phyloP scores from a whole-genome alignment of 2,888 invertebrate genomes.

The Horisme vitalbata region DNA sequence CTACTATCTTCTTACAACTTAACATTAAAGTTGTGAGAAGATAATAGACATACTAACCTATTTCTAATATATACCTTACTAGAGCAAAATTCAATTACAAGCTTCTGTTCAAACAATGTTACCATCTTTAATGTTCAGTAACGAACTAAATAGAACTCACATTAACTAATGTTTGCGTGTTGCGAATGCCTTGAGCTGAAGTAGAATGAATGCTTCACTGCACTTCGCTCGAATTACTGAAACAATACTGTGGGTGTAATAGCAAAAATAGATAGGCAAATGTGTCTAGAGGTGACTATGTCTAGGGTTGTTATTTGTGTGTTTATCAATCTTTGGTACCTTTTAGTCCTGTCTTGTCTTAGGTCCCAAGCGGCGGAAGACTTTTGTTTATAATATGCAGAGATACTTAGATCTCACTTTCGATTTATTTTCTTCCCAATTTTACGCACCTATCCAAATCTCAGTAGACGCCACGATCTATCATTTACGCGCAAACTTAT shows the following conservation, averaged over 20 bases:
- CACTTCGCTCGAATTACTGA: slow-evolving; percentile 36
- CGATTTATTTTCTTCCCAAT: slow-evolving; percentile 36
- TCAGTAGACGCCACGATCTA: slow-evolving; percentile 26
- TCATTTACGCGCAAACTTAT: slow-evolving; percentile 31
- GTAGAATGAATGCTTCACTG: slow-evolving; percentile 40
- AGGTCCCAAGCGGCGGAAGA: too few species aligned
- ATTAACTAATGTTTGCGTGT: slow-evolving; percentile 37
- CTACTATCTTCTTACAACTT: too few species aligned
- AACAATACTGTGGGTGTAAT: slow-evolving; percentile 19
- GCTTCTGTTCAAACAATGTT: slow-evolving; percentile 3
- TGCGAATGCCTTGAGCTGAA: slow-evolving; percentile 42
- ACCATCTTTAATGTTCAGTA: slow-evolving; percentile 19
- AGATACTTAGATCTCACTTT: neutral
- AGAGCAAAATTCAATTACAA: slow-evolving; percentile 16
- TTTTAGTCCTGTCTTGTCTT: too few species aligned
- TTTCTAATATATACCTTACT: too few species aligned
- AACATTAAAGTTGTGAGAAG: too few species aligned
- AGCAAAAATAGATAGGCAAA: neutral
- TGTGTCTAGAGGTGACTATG: too few species aligned
- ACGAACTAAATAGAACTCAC: slow-evolving; percentile 27
- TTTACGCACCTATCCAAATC: slow-evolving; percentile 25
- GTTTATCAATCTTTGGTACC: too few species aligned
- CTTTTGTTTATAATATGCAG: neutral
- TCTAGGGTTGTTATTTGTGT: too few species aligned
- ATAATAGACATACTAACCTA: too few species aligned